These are phyloP conservation scores for Semnornis frantzii DNA, from an alignment of 2,113 vertebrate genomes.

Conservation along the genomic window DNA sequence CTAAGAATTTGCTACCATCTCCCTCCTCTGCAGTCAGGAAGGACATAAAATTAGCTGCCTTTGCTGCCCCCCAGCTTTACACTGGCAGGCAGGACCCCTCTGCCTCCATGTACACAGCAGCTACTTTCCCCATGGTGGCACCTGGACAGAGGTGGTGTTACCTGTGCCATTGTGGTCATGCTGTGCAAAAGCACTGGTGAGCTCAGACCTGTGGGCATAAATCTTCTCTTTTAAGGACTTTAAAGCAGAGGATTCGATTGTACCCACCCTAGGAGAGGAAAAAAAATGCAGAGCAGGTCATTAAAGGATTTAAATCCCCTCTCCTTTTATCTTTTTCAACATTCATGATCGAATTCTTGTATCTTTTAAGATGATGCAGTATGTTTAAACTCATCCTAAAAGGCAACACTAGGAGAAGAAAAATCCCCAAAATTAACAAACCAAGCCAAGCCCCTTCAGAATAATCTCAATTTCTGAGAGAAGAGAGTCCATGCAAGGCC, in stretches of 20 bases:
- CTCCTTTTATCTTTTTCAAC: neutral
- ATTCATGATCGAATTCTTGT: neutral
- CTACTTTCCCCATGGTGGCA: neutral
- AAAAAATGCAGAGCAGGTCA: neutral
- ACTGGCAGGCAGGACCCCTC: neutral
- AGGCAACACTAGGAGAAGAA: fast-evolving
- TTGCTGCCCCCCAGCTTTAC: neutral
- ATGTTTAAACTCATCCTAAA: neutral
- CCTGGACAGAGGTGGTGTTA: constrained; percentile 29
- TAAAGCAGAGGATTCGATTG: constrained; percentile 88
- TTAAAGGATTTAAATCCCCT: neutral
- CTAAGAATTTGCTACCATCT: neutral
- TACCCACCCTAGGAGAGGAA: constrained; percentile 78
- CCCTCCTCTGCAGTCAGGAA: neutral
- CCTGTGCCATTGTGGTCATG: constrained; percentile 82
- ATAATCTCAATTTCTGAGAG: neutral
- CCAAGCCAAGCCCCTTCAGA: neutral
- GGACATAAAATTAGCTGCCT: neutral
- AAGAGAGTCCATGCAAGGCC: neutral
- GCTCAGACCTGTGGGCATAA: constrained; percentile 85
- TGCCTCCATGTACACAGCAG: fast-evolving
- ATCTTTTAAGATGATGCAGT: neutral
- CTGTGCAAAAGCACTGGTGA: constrained; percentile 81
- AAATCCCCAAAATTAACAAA: neutral
- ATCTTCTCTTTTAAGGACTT: constrained; percentile 88